Percentiles rank a stretch among this genome's conserved stretches.
phyloP scores from a whole-genome alignment of 2,113 vertebrate species.

The Acanthisitta chloris region DNA sequence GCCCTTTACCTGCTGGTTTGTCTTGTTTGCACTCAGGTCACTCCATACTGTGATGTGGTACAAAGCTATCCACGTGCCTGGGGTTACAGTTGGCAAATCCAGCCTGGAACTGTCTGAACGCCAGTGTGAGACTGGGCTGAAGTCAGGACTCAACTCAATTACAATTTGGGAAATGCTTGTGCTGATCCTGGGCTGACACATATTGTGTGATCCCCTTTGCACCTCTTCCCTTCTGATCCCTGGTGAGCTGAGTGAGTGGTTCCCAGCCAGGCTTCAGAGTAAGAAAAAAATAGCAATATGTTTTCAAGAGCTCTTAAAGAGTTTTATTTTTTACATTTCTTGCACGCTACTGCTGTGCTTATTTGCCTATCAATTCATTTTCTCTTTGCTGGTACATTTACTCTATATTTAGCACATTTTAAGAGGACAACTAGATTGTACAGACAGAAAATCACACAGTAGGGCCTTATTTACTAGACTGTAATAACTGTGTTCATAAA shows the following conservation, averaged over 20 bases:
- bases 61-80: not conserved
- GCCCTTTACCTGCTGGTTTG: not conserved
- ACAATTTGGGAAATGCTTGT: not conserved
- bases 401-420: constrained; percentile 68
- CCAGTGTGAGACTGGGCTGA: not conserved
- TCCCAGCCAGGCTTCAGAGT: constrained; percentile 17
- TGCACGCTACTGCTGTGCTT: constrained; percentile 60
- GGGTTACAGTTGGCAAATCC: not conserved
- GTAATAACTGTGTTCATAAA: constrained; percentile 65
- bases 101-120: not conserved
- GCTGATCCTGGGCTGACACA: not conserved
- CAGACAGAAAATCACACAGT: constrained; percentile 53
- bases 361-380: constrained; percentile 72
- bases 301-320: constrained; percentile 50
- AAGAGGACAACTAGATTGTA: constrained; percentile 62
- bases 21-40: not conserved
- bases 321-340: constrained; percentile 44
- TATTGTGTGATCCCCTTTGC: not conserved
- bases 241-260: not conserved
- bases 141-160: not conserved
- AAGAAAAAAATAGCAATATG: not conserved
- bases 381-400: constrained; percentile 59
- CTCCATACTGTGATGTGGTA: not conserved
- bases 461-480: constrained; percentile 43
- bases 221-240: not conserved